These are phyloP conservation scores for Cryptoblepharus egeriae DNA, from an alignment of 2,797 vertebrate species.

Conservation along the genomic window DNA sequence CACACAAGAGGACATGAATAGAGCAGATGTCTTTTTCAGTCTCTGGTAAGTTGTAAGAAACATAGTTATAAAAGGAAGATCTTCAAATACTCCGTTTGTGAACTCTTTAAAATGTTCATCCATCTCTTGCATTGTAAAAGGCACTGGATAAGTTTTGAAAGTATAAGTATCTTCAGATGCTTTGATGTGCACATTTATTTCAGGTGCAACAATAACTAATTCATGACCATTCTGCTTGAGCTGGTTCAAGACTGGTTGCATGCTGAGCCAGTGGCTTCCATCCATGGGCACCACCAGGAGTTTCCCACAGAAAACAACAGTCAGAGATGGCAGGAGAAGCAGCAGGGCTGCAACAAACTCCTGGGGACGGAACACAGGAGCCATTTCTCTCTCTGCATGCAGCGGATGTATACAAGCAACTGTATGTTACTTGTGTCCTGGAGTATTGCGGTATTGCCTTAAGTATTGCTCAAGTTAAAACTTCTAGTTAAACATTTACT, in stretches of 20 bases:
- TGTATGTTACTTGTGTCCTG: no score
- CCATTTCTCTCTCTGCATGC: slow-evolving; percentile 33
- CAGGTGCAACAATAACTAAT: slow-evolving; percentile 80
- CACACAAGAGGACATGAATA: slow-evolving; percentile 60
- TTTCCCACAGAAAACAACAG: slow-evolving; percentile 60
- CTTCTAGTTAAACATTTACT: background rate
- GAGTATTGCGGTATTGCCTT: no score
- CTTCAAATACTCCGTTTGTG: fast-evolving
- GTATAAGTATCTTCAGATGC: slow-evolving; percentile 63
- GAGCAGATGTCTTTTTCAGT: fast-evolving
- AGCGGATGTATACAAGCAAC: no score
- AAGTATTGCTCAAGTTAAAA: no score
- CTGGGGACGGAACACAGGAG: fast-evolving
- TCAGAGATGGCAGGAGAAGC: slow-evolving; percentile 3
- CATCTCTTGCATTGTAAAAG: slow-evolving; percentile 62
- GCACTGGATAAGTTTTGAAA: slow-evolving; percentile 61
- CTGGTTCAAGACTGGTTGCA: slow-evolving; percentile 74
- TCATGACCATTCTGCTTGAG: slow-evolving; percentile 83
- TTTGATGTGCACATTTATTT: slow-evolving; percentile 71
- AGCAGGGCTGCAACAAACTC: background rate
- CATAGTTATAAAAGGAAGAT: slow-evolving; percentile 14
- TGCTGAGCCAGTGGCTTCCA: slow-evolving; percentile 87
- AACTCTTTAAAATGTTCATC: fast-evolving
- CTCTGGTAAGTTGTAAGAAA: fast-evolving
- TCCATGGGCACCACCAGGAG: slow-evolving; percentile 83